A percentile compares a stretch with the other conserved stretches of the same genome.
Conservation (phyloP, 2,888 invertebrate species). For the Gryllus longicercus region DNA sequence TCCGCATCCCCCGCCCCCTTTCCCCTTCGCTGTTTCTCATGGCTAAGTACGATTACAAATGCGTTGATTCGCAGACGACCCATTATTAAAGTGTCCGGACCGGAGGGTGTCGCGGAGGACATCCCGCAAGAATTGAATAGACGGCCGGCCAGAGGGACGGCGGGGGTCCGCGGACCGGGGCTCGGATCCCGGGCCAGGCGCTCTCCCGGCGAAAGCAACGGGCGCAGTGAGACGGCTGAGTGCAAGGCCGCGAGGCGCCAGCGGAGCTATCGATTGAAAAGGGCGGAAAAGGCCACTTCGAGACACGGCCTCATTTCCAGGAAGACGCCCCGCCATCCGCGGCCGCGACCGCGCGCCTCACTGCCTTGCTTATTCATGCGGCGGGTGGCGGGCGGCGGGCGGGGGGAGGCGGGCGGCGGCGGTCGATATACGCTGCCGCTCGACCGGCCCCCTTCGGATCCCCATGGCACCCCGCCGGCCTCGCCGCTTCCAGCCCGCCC, state of each 20-base stretch:
- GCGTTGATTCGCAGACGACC: no score
- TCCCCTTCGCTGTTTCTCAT: no score
- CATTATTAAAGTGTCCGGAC: no score
- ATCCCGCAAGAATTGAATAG: no score
- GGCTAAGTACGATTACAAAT: no score
- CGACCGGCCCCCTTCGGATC: background rate
- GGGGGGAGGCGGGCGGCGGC: background rate
- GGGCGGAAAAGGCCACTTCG: background rate
- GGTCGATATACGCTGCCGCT: background rate
- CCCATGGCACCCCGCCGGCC: background rate
- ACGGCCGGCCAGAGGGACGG: no score
- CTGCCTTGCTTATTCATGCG: conserved; percentile 1
- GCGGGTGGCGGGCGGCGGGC: background rate
- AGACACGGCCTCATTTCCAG: background rate
- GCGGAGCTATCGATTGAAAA: background rate
- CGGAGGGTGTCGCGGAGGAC: no score
- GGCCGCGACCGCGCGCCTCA: background rate
- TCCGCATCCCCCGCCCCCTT: no score
- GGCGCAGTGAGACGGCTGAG: no score
- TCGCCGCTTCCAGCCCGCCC: background rate
- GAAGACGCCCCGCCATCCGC: background rate
- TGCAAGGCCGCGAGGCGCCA: background rate
- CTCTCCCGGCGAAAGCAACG: no score
- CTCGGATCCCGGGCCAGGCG: no score
- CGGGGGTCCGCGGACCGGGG: no score